Conservation (phyloP, 53 echinoderm and acorn worm species). For the Patiria pectinifera region DNA sequence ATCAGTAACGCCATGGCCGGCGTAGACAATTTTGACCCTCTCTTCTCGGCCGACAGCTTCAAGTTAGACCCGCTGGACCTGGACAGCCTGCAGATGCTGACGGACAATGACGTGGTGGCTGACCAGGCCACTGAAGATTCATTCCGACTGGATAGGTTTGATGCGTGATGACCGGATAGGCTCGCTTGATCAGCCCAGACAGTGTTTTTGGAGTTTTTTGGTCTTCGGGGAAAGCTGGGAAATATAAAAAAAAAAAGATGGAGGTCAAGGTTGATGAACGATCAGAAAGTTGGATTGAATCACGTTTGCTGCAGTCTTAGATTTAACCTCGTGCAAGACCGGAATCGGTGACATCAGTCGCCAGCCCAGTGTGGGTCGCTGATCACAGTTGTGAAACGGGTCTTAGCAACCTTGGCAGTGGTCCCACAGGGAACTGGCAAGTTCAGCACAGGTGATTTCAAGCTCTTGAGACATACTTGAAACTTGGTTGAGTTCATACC, state of each 20-base stretch:
- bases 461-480: too few species aligned
- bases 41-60: slow-evolving; percentile 78
- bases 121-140: slow-evolving; percentile 98
- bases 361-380: background rate
- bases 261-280: background rate
- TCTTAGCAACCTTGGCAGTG: background rate
- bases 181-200: background rate
- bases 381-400: background rate
- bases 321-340: background rate
- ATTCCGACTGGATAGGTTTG: slow-evolving; percentile 85
- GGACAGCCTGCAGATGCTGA: slow-evolving; percentile 90
- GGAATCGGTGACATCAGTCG: background rate
- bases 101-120: slow-evolving; percentile 92
- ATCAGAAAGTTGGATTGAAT: background rate
- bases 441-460: too few species aligned
- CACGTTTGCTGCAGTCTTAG: background rate
- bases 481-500: too few species aligned
- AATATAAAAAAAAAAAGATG: background rate
- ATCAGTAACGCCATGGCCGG: slow-evolving; percentile 94
- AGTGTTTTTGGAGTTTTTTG: background rate
- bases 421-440: background rate
- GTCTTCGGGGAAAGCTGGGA: background rate
- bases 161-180: slow-evolving; percentile 49
- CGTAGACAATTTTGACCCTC: slow-evolving; percentile 83
- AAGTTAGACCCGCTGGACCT: slow-evolving; percentile 92